Percentiles rank a stretch among this genome's conserved stretches.
Conservation (phyloP, 2,797 vertebrate species). For the Spizella passerina region DNA sequence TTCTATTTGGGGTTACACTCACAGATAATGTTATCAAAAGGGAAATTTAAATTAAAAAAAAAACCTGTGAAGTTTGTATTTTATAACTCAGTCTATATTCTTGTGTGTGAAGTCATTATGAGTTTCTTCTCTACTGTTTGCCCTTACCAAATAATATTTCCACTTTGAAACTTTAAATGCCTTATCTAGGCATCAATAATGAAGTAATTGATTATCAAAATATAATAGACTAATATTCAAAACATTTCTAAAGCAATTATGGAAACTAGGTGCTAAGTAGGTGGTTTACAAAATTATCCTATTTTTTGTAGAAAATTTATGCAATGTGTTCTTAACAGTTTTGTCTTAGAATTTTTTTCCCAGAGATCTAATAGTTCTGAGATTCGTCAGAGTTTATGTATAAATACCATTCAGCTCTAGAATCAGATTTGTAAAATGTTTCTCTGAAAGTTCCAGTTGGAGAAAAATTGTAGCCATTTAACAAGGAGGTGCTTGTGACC, state of each 20-base stretch:
- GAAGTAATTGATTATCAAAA: neutral
- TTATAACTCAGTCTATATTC: neutral
- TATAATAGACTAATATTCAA: neutral
- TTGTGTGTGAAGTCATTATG: neutral
- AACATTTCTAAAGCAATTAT: neutral
- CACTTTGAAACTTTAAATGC: neutral
- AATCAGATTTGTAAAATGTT: neutral
- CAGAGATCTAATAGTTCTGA: neutral
- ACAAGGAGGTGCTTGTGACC: neutral
- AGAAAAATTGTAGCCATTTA: neutral
- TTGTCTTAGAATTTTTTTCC: neutral
- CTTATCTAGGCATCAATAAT: neutral
- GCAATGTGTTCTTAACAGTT: neutral
- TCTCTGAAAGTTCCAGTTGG: neutral
- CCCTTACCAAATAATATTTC: neutral
- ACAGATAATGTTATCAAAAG: neutral
- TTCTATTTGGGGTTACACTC: neutral
- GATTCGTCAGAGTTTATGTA: neutral
- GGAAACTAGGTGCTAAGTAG: neutral
- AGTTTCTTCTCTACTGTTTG: neutral
- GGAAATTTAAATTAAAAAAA: neutral
- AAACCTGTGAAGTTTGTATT: neutral
- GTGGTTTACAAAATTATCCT: neutral
- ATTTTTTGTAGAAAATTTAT: neutral
- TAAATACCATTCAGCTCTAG: neutral